Evolutionary conservation across 2,888 invertebrate species (phyloP).

Genomic region (Lasioglossum marginatum): DNA sequence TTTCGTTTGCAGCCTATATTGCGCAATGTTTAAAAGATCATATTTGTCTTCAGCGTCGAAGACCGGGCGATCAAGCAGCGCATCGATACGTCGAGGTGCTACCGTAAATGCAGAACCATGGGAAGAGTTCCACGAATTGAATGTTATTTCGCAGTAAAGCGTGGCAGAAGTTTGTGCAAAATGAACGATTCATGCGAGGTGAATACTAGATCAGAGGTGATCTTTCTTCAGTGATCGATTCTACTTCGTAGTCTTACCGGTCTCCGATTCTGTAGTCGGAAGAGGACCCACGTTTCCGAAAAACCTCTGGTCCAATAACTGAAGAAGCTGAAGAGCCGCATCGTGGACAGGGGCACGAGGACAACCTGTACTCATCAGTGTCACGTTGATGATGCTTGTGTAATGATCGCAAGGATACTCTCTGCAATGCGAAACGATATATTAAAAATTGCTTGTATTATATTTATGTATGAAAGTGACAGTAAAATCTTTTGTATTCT

Average conservation of each 20-base stretch:
- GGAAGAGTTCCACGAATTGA: slow-evolving; percentile 85
- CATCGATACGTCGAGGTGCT: slow-evolving; percentile 80
- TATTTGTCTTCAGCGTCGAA: slow-evolving; percentile 43
- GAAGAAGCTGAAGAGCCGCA: slow-evolving; percentile 96
- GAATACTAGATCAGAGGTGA: not conserved
- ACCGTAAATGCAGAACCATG: slow-evolving; percentile 79
- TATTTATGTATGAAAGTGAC: slow-evolving; percentile 5
- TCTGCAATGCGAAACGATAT: slow-evolving; percentile 85
- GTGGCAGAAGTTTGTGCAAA: not conserved
- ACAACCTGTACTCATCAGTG: slow-evolving; percentile 98
- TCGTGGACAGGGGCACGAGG: slow-evolving; percentile 96
- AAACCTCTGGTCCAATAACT: slow-evolving; percentile 97
- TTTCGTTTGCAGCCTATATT: not conserved
- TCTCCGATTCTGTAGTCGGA: slow-evolving; percentile 89
- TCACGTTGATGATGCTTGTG: slow-evolving; percentile 98
- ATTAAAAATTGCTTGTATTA: slow-evolving; percentile 27
- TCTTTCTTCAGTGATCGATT: not conserved
- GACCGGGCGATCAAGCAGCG: slow-evolving; percentile 60
- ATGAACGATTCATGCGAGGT: not conserved
- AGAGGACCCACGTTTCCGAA: slow-evolving; percentile 93
- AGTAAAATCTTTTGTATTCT: slow-evolving; percentile 21
- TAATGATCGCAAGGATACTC: slow-evolving; percentile 99
- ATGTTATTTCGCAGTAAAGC: slow-evolving; percentile 23
- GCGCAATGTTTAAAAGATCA: not conserved
- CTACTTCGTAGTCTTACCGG: slow-evolving; percentile 86